These are phyloP conservation scores for Trichoplusia ni DNA, from an alignment of 1,140 invertebrate species.

Conservation along the genomic window DNA sequence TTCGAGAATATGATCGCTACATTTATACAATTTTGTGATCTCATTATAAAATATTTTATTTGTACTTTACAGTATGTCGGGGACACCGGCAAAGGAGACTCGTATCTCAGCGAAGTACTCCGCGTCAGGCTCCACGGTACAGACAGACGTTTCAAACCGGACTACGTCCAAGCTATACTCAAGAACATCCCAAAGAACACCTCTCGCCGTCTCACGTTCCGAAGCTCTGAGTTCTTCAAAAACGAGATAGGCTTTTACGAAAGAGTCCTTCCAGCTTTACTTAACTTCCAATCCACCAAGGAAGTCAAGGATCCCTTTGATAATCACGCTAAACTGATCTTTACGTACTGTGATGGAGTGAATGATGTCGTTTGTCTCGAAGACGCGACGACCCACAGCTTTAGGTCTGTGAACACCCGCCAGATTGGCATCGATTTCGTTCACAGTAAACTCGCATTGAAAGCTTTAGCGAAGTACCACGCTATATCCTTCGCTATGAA, in stretches of 20 bases:
- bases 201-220: conserved; percentile 83
- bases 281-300: conserved; percentile 79
- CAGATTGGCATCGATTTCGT: conserved; percentile 80
- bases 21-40: neutral
- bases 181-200: conserved; percentile 85
- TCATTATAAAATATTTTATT: neutral
- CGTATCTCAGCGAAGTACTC: conserved; percentile 84
- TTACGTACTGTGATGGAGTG: conserved; percentile 82
- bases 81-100: conserved; percentile 84
- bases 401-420: conserved; percentile 74
- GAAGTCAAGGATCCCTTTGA: conserved; percentile 77
- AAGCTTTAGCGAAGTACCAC: conserved; percentile 85
- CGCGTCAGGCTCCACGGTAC: conserved; percentile 81
- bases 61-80: conserved; percentile 63
- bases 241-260: conserved; percentile 87
- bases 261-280: conserved; percentile 81
- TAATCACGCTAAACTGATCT: conserved; percentile 82
- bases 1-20: neutral
- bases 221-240: conserved; percentile 85
- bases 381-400: conserved; percentile 83
- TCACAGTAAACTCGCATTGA: conserved; percentile 81
- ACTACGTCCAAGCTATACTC: conserved; percentile 82
- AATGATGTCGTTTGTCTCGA: conserved; percentile 86
- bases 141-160: conserved; percentile 51
- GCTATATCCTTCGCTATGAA: conserved; percentile 86